These are phyloP conservation scores for Pelusios castaneus DNA, from an alignment of 2,113 vertebrate genomes.

Conservation along the genomic window DNA sequence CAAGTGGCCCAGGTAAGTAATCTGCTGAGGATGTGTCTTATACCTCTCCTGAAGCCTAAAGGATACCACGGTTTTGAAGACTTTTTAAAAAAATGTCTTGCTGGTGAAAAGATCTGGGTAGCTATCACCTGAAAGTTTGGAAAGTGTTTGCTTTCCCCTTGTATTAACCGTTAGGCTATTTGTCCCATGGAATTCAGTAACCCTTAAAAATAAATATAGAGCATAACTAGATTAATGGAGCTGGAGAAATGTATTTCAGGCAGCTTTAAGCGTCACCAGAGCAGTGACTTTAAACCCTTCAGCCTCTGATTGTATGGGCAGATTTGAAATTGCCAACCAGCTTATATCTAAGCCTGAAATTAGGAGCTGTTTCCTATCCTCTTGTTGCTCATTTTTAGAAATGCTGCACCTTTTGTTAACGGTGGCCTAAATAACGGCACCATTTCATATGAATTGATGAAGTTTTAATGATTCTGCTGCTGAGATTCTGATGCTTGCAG, in stretches of 20 bases:
- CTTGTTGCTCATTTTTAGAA: neutral
- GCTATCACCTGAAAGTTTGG: neutral
- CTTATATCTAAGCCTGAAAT: neutral
- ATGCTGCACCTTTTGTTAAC: neutral
- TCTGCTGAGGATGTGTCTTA: neutral
- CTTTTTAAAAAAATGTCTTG: neutral
- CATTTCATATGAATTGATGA: neutral
- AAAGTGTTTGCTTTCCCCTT: neutral
- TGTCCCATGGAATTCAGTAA: neutral
- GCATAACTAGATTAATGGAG: neutral
- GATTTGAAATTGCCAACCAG: neutral
- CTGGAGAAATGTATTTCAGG: neutral
- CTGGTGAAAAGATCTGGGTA: neutral
- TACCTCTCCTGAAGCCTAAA: neutral
- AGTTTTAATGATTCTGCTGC: neutral
- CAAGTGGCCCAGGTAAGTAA: constrained; percentile 92
- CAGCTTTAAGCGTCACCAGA: neutral
- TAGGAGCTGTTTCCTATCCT: neutral
- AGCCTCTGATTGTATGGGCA: neutral
- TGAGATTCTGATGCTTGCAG: neutral
- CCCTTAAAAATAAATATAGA: constrained; percentile 8
- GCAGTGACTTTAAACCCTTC: neutral
- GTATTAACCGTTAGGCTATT: neutral
- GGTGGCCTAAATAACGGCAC: neutral
- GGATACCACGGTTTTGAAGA: neutral